Conservation (phyloP, 2,888 invertebrate species). For the Chrysina gloriosa region DNA sequence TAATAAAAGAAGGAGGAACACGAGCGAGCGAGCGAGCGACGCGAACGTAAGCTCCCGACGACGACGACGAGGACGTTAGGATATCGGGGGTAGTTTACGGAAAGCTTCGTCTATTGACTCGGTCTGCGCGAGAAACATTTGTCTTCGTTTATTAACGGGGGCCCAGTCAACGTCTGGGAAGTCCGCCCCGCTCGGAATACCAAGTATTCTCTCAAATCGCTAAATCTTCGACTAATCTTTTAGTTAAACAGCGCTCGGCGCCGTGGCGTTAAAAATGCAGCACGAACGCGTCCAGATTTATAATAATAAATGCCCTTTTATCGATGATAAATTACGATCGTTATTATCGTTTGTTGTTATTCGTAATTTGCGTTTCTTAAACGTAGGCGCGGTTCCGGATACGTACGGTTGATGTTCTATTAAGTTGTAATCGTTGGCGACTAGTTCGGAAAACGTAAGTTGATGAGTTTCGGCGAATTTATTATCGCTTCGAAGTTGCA, state of each 20-base stretch:
- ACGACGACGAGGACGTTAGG: no score
- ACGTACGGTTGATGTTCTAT: no score
- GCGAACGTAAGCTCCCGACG: no score
- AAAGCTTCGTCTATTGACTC: conserved; percentile 51
- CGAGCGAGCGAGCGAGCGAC: no score
- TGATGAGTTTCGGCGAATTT: no score
- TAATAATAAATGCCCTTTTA: conserved; percentile 28
- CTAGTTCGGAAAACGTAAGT: no score
- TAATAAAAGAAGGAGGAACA: no score
- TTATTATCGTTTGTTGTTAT: conserved; percentile 19
- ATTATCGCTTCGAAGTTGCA: no score
- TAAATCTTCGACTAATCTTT: conserved; percentile 43
- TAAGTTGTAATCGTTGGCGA: no score
- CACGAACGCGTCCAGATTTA: conserved; percentile 7
- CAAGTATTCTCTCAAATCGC: conserved; percentile 50
- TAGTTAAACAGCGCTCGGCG: conserved; percentile 40
- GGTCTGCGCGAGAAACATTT: conserved; percentile 52
- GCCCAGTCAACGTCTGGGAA: conserved; percentile 52
- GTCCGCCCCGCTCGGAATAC: conserved; percentile 51
- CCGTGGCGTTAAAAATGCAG: conserved; percentile 14
- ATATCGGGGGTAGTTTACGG: no score
- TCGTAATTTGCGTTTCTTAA: no score
- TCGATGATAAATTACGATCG: conserved; percentile 23
- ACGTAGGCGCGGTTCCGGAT: no score
- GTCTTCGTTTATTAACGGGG: conserved; percentile 54